Conservation (phyloP, 92 coral and sea anemone genomes). For the Porites evermanni region DNA sequence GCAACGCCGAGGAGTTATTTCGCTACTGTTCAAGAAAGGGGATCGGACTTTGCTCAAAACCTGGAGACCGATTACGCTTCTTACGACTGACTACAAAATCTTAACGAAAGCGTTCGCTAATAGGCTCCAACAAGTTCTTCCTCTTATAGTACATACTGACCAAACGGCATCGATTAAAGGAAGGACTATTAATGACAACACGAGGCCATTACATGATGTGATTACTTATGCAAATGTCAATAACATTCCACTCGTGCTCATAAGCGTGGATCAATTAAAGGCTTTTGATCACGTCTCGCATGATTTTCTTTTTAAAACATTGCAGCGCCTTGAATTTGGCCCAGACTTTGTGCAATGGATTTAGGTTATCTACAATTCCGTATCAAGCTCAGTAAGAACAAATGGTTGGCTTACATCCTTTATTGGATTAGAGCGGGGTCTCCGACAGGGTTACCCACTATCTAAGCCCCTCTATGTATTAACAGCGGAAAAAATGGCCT, state of each 20-base stretch:
- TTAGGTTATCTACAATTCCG: neutral
- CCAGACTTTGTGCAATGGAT: conserved; percentile 12
- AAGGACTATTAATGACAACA: conserved; percentile 32
- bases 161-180: conserved; percentile 43
- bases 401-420: conserved; percentile 28
- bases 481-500: conserved; percentile 18
- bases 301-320: neutral
- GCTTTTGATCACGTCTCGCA: conserved; percentile 32
- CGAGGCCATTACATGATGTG: conserved; percentile 6
- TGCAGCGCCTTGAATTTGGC: conserved; percentile 33
- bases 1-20: conserved; percentile 33
- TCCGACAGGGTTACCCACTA: conserved; percentile 12
- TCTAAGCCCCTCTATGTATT: conserved; percentile 12
- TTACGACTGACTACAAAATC: conserved; percentile 33
- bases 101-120: conserved; percentile 16
- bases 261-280: conserved; percentile 9
- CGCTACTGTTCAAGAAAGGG: conserved; percentile 29
- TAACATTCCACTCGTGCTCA: neutral
- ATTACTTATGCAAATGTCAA: neutral
- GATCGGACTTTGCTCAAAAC: conserved; percentile 18
- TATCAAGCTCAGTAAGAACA: conserved; percentile 8
- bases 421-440: neutral
- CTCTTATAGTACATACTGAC: neutral
- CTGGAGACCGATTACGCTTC: conserved; percentile 50
- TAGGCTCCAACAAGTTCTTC: conserved; percentile 24